Base-by-base conservation (phyloP, 2,797 vertebrate species). In the Mico argentatus region DNA sequence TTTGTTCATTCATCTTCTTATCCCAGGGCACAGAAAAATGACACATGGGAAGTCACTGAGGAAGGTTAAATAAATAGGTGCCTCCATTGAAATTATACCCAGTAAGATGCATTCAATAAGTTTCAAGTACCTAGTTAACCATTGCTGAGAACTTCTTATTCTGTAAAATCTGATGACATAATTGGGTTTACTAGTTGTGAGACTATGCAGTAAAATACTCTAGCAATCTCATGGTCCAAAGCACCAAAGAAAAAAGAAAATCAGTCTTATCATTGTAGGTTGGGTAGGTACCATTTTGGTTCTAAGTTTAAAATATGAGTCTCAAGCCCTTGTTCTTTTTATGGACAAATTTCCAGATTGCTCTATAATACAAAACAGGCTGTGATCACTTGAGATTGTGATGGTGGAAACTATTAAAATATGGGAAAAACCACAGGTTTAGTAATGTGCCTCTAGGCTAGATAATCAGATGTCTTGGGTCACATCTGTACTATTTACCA, bases 1-100 rank as follows among this genome's bases (percentile, higher is more conserved):
- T 73, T 61, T 94, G 30, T 27, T 82, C 55, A 72, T 94, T 92
- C 10, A 39, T 50, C 55, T 94, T 94, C 64, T 91, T 75, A 81
- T 90, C 19, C 36, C 8, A 15, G 24, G 27, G 5, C 61, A 84
- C 55, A 67, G 57, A 91, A 86, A 77, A 27, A n/a, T 72, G 27
- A 72, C 46, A 87, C 1, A 13, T 20, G 17, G 22, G 61, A 80
- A 92, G 5, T 72, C 19, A 36, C 59, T 24, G 4, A 89, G 44
- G 50, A 92, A 95, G 26, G 36, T 36, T 89, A 82, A 88, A 55
- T 86, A 90, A 76, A 48, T n/a, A 83, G 22, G 14, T n/a, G 10
- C 76, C 90, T 83, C 46, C 55, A 50, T 33, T 33, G 57, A 96
- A 92, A 57, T 55, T 39, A 36, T 8, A 9, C 30, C 46, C 36